A percentile compares a stretch with the other conserved stretches of the same genome.
phyloP scores from a whole-genome alignment of 1,140 invertebrate species.

The Elymnias hypermnestra region DNA sequence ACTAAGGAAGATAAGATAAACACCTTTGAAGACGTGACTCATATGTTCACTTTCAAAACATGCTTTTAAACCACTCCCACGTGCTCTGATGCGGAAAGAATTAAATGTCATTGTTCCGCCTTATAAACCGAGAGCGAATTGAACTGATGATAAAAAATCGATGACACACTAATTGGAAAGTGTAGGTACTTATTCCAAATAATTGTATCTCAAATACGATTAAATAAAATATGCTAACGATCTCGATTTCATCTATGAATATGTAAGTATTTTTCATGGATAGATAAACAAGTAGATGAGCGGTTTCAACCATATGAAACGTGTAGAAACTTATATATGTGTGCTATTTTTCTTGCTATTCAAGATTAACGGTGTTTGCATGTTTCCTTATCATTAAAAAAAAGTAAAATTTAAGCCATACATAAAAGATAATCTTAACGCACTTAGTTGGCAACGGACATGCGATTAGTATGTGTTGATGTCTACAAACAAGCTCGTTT shows the following conservation, averaged over 20 bases:
- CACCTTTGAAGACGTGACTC: constrained; percentile 11
- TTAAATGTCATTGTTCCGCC: constrained; percentile 44
- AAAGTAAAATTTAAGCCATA: no score
- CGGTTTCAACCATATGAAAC: no score
- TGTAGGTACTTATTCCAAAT: neutral
- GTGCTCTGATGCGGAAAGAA: constrained; percentile 36
- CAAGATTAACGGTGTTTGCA: no score
- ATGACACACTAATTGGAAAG: neutral
- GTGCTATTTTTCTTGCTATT: no score
- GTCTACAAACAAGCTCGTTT: no score
- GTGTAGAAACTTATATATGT: no score
- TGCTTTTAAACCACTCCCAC: constrained; percentile 22
- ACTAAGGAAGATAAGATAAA: constrained; percentile 13
- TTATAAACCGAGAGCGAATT: constrained; percentile 5
- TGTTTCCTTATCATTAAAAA: no score
- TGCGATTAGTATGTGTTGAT: no score
- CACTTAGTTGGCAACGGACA: no score
- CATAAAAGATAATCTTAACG: no score
- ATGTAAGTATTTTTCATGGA: neutral
- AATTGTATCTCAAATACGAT: neutral
- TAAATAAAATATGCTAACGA: neutral
- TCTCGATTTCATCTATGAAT: neutral
- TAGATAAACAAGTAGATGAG: no score
- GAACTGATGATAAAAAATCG: neutral
- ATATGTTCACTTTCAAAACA: constrained; percentile 11